These are phyloP conservation scores for Cirrhinus mrigala DNA, from an alignment of 2,797 vertebrate species.

Conservation along the genomic window DNA sequence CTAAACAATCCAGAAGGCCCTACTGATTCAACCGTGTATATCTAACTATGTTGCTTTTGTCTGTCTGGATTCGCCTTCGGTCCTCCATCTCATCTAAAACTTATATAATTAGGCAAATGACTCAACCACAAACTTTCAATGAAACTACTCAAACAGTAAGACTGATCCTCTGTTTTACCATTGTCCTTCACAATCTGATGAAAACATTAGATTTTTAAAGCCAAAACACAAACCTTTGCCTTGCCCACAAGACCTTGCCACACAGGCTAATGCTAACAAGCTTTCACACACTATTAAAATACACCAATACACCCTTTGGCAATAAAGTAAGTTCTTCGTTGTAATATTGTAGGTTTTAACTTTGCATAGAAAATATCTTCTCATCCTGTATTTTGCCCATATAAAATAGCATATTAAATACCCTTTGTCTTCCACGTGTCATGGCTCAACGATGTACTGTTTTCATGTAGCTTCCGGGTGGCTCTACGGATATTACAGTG, in stretches of 20 bases:
- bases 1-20: not conserved
- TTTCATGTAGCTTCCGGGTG: not conserved
- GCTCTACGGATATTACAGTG: too few relatives aligned
- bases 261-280: not conserved
- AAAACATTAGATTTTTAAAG: not conserved
- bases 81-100: not conserved
- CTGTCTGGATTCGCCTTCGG: not conserved
- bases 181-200: not conserved
- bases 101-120: not conserved
- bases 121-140: not conserved
- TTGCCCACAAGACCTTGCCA: not conserved
- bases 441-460: not conserved
- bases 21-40: not conserved
- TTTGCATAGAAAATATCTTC: not conserved
- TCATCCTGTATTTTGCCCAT: not conserved
- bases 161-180: not conserved
- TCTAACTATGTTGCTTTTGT: not conserved
- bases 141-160: not conserved
- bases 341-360: not conserved
- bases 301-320: not conserved
- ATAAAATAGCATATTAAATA: not conserved
- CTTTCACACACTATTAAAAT: not conserved
- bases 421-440: not conserved
- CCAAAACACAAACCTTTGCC: not conserved
- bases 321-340: not conserved